Conservation (phyloP, 2,113 vertebrate genomes). For the Osmerus eperlanus region DNA sequence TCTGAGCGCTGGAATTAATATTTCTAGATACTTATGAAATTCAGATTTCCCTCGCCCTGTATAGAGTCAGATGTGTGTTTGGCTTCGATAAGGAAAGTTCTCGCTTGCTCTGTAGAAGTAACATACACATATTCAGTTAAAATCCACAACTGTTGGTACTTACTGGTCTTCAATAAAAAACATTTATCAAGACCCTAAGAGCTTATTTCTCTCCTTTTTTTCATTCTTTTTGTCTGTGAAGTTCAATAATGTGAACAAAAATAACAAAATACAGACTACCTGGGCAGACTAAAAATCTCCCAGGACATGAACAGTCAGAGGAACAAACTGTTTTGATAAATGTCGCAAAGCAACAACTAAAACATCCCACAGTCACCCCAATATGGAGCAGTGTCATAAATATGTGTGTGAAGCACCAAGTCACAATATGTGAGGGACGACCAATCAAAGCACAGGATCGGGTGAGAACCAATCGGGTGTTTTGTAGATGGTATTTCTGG, state of each 20-base stretch:
- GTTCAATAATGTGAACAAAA: no score
- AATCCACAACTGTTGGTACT: conserved; percentile 53
- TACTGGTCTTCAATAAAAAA: conserved; percentile 73
- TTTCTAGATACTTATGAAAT: conserved; percentile 36
- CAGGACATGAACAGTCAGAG: conserved; percentile 5
- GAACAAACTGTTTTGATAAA: neutral
- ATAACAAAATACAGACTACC: no score
- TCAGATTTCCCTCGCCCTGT: conserved; percentile 26
- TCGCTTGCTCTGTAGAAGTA: conserved; percentile 61
- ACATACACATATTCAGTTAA: conserved; percentile 44
- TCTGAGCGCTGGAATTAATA: conserved; percentile 39
- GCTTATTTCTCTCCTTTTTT: no score
- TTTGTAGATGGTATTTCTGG: no score
- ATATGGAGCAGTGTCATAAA: conserved; percentile 47
- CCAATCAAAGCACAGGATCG: neutral
- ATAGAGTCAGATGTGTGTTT: conserved; percentile 43
- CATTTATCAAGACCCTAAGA: neutral
- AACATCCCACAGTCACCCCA: conserved; percentile 33
- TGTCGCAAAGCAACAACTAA: neutral
- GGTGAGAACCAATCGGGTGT: no score
- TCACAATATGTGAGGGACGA: neutral
- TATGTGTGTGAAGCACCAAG: conserved; percentile 22
- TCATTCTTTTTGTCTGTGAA: no score
- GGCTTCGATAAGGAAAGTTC: conserved; percentile 41
- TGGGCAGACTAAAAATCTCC: no score